Evolutionary conservation across 2,888 invertebrate species (phyloP).

Genomic region (Philopedon plagiatum): DNA sequence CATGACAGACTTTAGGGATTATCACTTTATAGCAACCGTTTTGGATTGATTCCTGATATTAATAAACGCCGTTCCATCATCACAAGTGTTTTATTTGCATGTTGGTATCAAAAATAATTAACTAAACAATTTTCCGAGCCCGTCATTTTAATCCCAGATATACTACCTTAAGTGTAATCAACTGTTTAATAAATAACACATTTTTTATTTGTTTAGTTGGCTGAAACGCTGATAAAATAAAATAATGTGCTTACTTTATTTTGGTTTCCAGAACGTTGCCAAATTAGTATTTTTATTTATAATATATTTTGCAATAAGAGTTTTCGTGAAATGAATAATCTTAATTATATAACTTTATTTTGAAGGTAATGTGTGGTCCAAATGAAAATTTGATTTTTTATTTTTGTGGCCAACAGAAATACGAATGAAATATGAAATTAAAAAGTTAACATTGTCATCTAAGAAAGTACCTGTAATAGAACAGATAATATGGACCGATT

Average conservation of each 20-base stretch:
- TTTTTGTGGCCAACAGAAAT: too few species aligned
- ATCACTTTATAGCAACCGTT: too few species aligned
- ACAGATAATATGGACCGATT: too few species aligned
- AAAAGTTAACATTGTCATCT: too few species aligned
- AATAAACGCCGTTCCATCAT: not conserved
- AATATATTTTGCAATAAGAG: too few species aligned
- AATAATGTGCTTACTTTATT: not conserved
- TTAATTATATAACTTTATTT: too few species aligned
- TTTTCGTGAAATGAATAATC: too few species aligned
- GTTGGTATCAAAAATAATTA: conserved; percentile 9
- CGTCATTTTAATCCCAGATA: conserved; percentile 31
- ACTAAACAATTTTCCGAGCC: conserved; percentile 1
- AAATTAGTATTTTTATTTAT: not conserved
- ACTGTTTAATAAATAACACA: conserved; percentile 9
- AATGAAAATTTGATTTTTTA: too few species aligned
- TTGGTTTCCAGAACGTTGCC: not conserved
- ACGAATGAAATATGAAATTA: too few species aligned
- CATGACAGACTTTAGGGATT: too few species aligned
- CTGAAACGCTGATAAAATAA: conserved; percentile 7
- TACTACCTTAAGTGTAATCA: conserved; percentile 18
- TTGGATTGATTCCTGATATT: not conserved
- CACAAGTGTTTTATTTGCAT: conserved; percentile 9
- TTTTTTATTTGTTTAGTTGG: not conserved
- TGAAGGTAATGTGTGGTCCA: too few species aligned
- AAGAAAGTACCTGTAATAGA: too few species aligned